These are phyloP conservation scores for Didymodactylos carnosus DNA, from an alignment of 2,888 invertebrate genomes.

Conservation along the genomic window DNA sequence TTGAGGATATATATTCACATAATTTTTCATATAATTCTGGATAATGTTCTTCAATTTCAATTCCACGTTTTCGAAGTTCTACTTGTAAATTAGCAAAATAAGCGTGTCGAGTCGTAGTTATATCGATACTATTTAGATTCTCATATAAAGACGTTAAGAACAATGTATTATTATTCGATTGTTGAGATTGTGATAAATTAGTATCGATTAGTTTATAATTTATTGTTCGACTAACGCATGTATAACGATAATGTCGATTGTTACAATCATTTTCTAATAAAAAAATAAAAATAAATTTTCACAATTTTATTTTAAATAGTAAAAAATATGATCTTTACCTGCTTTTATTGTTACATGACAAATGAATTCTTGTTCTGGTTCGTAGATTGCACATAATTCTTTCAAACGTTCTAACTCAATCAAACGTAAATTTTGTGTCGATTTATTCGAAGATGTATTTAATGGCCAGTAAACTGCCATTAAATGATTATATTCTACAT, in stretches of 20 bases:
- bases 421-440: not conserved
- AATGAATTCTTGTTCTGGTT: not conserved
- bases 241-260: no score
- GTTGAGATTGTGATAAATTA: no score
- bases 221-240: not conserved
- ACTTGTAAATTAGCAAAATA: slow-evolving; percentile 1
- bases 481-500: not conserved
- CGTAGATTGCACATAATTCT: not conserved
- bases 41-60: not conserved
- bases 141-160: not conserved
- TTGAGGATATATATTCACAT: not conserved
- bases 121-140: not conserved
- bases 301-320: no score
- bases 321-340: no score
- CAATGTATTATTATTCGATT: not conserved
- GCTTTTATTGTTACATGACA: not conserved
- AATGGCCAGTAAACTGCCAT: not conserved
- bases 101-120: not conserved
- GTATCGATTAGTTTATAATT: not conserved
- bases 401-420: not conserved
- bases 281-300: no score
- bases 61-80: not conserved
- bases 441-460: no score
- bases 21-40: not conserved
- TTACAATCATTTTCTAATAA: no score